A percentile compares a stretch with the other conserved stretches of the same genome.
These are phyloP conservation scores for Nibea albiflora DNA, from an alignment of 2,113 vertebrate species.

Conservation along the genomic window DNA sequence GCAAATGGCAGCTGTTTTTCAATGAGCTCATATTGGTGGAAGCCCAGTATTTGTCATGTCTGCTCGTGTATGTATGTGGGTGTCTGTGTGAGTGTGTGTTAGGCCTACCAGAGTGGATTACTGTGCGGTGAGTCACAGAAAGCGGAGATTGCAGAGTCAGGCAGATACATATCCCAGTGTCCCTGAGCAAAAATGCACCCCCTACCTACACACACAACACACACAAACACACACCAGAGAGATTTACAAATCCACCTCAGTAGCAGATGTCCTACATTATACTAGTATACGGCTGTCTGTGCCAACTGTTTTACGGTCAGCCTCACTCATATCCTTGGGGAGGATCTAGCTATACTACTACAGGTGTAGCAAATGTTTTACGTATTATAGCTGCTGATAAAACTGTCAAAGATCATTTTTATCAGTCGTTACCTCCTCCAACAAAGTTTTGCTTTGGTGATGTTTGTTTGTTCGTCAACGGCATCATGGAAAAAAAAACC, in stretches of 20 bases:
- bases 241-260: slow-evolving; percentile 25
- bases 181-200: slow-evolving; percentile 54
- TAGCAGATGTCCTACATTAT: slow-evolving; percentile 11
- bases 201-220: neutral
- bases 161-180: slow-evolving; percentile 65
- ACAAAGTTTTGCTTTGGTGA: no score
- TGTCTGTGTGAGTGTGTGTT: slow-evolving; percentile 43
- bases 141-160: slow-evolving; percentile 73
- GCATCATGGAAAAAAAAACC: no score
- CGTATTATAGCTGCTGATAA: neutral
- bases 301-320: neutral
- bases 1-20: slow-evolving; percentile 75
- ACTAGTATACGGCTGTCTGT: neutral
- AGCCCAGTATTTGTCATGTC: slow-evolving; percentile 73
- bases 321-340: slow-evolving; percentile 1
- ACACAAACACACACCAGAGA: neutral
- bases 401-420: neutral
- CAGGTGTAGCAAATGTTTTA: slow-evolving; percentile 7
- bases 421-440: no score
- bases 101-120: slow-evolving; percentile 62
- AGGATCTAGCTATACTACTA: neutral
- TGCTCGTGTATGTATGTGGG: slow-evolving; percentile 39
- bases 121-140: slow-evolving; percentile 68
- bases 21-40: slow-evolving; percentile 76
- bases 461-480: no score